Evolutionary conservation across 2,113 vertebrate species (phyloP), one percentile per base, ranked within the genome.

Genomic region (Sorex araneus): DNA sequence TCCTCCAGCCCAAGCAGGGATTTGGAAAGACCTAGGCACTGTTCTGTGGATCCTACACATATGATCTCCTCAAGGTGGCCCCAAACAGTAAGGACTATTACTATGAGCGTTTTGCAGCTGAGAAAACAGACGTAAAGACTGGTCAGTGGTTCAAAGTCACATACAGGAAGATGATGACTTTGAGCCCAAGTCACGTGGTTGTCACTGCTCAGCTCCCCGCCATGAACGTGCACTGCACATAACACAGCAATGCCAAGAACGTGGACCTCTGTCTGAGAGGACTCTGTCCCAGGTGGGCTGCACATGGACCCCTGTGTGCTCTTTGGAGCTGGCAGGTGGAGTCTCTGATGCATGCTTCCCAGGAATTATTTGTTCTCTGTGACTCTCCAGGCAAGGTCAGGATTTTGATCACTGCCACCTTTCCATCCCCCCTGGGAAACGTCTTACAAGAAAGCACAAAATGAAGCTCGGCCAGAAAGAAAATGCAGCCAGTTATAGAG

Each of bases 371-470:
- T 82, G 34, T 87, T 87, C 34, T 95, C 69, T 7, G 0, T 66
- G 84, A 81, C 67, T 95, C 43, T 87, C 67, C 13, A 89, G 40
- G 64, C 84, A 88, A 84, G 69, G 70, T 84, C 27, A 82, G 64
- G 69, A 90, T 40, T 40, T 92, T 94, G 54, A 54, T 89, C 74
- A 79, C 60, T 43, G n/a, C 40, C 66, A 54, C 54, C 12, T 54
- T 57, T 30, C 74, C 40, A 25, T 40, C 40, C 91, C 57, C 47
- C 21, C 78, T 78, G 78, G 87, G 73, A 81, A 92, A 91, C 76
- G 23, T 34, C 89, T 87, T 67, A 82, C 27, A 87, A 90, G 86
- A 91, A 93, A 71, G 25, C 92, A 73, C 25, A 73, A 91, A 34
- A 32, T 83, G 90, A 94, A 94, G 1, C 64, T 71, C 75, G 47